Evolutionary conservation across 2,888 invertebrate species (phyloP).

Genomic region (Lasioglossum villosulum): DNA sequence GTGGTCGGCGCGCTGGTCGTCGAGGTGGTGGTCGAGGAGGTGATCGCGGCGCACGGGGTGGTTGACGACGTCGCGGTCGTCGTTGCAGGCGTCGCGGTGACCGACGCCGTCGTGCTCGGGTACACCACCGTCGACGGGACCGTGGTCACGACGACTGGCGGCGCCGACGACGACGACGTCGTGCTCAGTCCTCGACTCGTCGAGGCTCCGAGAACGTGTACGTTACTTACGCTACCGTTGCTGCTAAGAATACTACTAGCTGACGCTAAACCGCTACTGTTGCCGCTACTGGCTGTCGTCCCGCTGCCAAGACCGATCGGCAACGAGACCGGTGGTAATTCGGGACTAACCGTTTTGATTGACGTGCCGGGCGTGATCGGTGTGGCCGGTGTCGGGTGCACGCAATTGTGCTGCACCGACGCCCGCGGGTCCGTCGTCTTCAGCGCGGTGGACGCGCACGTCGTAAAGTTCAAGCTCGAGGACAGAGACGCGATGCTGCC

Average conservation of each 20-base stretch:
- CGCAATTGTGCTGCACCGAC: conserved; percentile 76
- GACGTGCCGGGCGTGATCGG: conserved; percentile 82
- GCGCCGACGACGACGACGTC: conserved; percentile 17
- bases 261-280: conserved; percentile 69
- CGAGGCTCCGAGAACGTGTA: conserved; percentile 72
- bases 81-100: conserved; percentile 63
- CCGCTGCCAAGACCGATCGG: conserved; percentile 74
- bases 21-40: conserved; percentile 68
- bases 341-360: conserved; percentile 80
- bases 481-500: conserved; percentile 58
- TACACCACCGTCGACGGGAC: conserved; percentile 43
- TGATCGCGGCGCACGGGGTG: conserved; percentile 72
- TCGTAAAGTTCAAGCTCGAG: conserved; percentile 57
- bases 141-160: conserved; percentile 20
- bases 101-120: conserved; percentile 36
- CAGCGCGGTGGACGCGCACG: conserved; percentile 62
- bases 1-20: conserved; percentile 71
- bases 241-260: conserved; percentile 71
- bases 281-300: conserved; percentile 70
- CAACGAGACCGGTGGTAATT: conserved; percentile 81
- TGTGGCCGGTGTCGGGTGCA: conserved; percentile 80
- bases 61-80: conserved; percentile 61
- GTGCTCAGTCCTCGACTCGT: conserved; percentile 67
- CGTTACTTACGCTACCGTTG: conserved; percentile 69
- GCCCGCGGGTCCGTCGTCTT: conserved; percentile 77